Evolutionary conservation across 2,888 invertebrate species (phyloP).

Genomic region (Metalampra italica): DNA sequence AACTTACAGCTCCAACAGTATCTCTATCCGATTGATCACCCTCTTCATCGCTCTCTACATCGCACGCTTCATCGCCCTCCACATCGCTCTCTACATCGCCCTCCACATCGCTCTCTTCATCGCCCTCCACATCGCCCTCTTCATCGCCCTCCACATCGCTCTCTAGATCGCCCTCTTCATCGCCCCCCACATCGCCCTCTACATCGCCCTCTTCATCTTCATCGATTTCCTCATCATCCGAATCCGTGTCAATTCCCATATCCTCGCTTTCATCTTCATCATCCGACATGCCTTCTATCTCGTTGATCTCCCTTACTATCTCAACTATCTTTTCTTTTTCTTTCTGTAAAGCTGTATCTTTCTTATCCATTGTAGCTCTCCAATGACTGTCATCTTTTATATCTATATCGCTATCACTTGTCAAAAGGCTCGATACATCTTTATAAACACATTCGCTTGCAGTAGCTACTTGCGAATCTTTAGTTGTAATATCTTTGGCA

Average conservation of each 20-base stretch:
- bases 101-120: neutral
- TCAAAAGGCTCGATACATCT: constrained; percentile 55
- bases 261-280: constrained; percentile 17
- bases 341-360: constrained; percentile 43
- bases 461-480: constrained; percentile 1
- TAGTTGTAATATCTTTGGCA: constrained; percentile 18
- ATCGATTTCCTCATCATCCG: constrained; percentile 10
- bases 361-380: constrained; percentile 19
- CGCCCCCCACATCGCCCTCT: constrained; percentile 6
- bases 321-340: constrained; percentile 63
- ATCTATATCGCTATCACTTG: constrained; percentile 62
- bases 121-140: constrained; percentile 10
- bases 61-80: neutral
- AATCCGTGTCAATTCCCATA: constrained; percentile 6
- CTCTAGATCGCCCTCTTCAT: constrained; percentile 2
- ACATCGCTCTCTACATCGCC: constrained; percentile 3
- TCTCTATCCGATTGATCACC: neutral
- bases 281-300: constrained; percentile 59
- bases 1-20: no score
- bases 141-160: constrained; percentile 54
- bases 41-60: neutral
- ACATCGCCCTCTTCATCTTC: constrained; percentile 5
- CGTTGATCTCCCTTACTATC: constrained; percentile 66
- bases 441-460: constrained; percentile 20
- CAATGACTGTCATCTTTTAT: constrained; percentile 33